Evolutionary conservation across 2,797 vertebrate genomes (phyloP), one percentile per base, ranked within the genome.

Genomic region (Sylvia borin): DNA sequence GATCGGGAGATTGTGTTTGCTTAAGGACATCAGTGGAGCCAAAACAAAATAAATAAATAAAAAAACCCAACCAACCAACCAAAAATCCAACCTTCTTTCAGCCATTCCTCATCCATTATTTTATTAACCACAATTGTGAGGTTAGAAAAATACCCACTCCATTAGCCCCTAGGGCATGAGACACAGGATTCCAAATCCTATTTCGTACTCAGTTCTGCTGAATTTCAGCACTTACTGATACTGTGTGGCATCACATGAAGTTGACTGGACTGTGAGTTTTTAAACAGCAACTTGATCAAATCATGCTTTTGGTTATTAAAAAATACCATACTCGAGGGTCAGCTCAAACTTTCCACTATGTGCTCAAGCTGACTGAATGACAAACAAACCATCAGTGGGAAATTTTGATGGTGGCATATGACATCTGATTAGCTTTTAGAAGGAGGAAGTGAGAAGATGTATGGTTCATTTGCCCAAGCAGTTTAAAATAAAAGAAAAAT

Each of bases 81-180:
- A 13, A 40, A 40, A 40, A 40, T 14, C 40, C 40, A 13, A 40
- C 11, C 19, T 67, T 74, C 2, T 58, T 84, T 86, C n/a, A 78
- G 34, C 7, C n/a, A 73, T 75, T 85, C 29, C 57, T 96, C 77
- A 93, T 82, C 71, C 65, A 86, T 84, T 94, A 80, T 95, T 94
- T 94, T 85, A 93, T 73, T 95, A 93, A 90, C 60, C 48, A 76
- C 42, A 70, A 90, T 61, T 88, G 45, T 38, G 93, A 96, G 71
- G 79, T 86, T 88, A 92, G 68, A 88, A 91, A 88, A 92, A 88
- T n/a, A 90, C n/a, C 19, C 50, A 57, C 47, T 81, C 32, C 25
- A 61, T 74, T 72, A 90, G 60, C 61, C 45, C 54, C 36, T n/a
- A 55, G 48, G 24, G 22, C 62, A 47, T 40, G 16, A 70, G n/a